These are phyloP conservation scores for Antheraea yamamai DNA, from an alignment of 2,888 invertebrate genomes.

Conservation along the genomic window DNA sequence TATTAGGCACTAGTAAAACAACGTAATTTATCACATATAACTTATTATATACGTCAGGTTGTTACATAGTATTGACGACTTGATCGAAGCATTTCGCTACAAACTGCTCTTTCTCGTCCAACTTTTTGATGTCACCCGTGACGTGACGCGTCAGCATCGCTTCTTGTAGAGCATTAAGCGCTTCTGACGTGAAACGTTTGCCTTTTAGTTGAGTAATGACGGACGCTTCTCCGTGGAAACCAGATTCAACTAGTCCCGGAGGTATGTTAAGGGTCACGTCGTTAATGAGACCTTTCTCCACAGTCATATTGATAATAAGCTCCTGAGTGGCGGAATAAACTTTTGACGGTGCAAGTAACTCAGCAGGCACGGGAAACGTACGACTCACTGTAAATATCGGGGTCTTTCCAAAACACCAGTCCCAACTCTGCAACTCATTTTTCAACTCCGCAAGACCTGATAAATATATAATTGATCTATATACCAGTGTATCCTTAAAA, in stretches of 20 bases:
- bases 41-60: conserved; percentile 18
- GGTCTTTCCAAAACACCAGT: conserved; percentile 94
- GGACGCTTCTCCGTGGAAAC: conserved; percentile 84
- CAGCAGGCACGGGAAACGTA: conserved; percentile 82
- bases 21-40: not conserved
- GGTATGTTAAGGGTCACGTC: conserved; percentile 86
- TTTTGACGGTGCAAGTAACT: conserved; percentile 69
- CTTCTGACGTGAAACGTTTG: conserved; percentile 84
- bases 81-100: conserved; percentile 84
- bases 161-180: conserved; percentile 82
- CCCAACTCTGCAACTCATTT: conserved; percentile 88
- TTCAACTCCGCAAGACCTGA: conserved; percentile 87
- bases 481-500: not conserved
- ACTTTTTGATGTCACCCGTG: conserved; percentile 55
- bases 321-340: conserved; percentile 71
- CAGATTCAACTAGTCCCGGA: conserved; percentile 81
- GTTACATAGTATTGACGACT: conserved; percentile 81
- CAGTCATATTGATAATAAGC: conserved; percentile 84
- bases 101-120: conserved; percentile 83
- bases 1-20: conserved; percentile 19
- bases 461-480: conserved; percentile 17
- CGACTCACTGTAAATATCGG: conserved; percentile 90
- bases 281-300: conserved; percentile 84
- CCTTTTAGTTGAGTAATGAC: conserved; percentile 85
- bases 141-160: conserved; percentile 71